A percentile compares a stretch with the other conserved stretches of the same genome.
Conservation (phyloP, 64 coral and sea anemone genomes). For the Orbicella faveolata region DNA sequence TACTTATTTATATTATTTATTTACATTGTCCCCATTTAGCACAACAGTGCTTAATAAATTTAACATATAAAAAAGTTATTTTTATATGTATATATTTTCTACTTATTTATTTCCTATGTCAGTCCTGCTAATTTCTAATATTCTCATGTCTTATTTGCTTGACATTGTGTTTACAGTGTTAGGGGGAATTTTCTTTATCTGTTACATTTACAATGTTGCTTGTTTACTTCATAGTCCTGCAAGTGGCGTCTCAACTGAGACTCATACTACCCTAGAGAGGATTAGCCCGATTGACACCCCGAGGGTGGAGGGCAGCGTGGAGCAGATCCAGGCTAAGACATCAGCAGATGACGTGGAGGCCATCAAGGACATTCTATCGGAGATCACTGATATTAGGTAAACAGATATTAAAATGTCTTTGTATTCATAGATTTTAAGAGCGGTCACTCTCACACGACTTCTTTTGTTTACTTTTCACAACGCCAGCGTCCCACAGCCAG, state of each 20-base stretch:
- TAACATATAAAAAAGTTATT: too few species aligned
- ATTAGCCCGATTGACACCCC: slow-evolving; percentile 7
- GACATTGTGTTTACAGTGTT: not conserved
- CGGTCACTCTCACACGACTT: too few species aligned
- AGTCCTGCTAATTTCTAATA: too few species aligned
- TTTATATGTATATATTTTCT: too few species aligned
- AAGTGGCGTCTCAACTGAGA: not conserved
- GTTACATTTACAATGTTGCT: not conserved
- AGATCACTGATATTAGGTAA: slow-evolving; percentile 73
- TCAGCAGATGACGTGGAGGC: slow-evolving; percentile 46
- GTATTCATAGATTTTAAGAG: not conserved
- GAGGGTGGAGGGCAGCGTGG: slow-evolving; percentile 4
- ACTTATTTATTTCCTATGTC: too few species aligned
- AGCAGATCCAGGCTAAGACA: slow-evolving; percentile 10
- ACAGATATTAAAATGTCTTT: not conserved
- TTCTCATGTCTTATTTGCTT: too few species aligned
- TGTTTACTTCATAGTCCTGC: not conserved
- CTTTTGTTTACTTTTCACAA: not conserved
- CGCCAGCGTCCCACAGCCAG: not conserved
- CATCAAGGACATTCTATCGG: slow-evolving; percentile 74
- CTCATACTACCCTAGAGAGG: not conserved
- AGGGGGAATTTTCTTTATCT: not conserved
- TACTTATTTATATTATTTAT: too few species aligned
- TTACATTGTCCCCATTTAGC: too few species aligned
- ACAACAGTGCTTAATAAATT: too few species aligned